Evolutionary conservation across 2,888 invertebrate genomes (phyloP).

Genomic region (Cerastis leucographa): DNA sequence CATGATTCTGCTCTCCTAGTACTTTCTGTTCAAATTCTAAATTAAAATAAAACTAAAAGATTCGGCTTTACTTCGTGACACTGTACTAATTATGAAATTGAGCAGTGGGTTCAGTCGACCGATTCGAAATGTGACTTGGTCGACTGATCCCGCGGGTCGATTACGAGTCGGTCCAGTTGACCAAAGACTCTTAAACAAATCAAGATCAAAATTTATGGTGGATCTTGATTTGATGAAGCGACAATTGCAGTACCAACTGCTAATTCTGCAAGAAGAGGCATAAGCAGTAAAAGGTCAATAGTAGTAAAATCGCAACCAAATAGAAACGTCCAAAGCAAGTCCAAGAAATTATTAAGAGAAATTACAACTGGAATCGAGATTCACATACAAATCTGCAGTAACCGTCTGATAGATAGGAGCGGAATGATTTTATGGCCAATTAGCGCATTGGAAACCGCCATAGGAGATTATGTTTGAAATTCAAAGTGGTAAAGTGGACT

Average conservation of each 20-base stretch:
- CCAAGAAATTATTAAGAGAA: constrained; percentile 55
- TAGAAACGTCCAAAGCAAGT: constrained; percentile 37
- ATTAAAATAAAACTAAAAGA: no score
- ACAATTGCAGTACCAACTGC: background rate
- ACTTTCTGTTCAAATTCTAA: no score
- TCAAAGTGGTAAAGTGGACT: constrained; percentile 72
- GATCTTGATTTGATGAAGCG: background rate
- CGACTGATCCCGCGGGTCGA: no score
- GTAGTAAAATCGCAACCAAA: constrained; percentile 14
- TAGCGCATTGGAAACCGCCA: constrained; percentile 61
- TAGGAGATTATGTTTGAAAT: constrained; percentile 60
- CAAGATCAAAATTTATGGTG: background rate
- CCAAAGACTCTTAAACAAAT: background rate
- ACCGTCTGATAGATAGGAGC: constrained; percentile 44
- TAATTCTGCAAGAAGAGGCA: background rate
- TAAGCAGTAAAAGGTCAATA: constrained; percentile 8
- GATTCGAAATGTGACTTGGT: no score
- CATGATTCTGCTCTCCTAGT: no score
- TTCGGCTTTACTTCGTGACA: no score
- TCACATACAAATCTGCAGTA: constrained; percentile 57
- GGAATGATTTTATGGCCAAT: constrained; percentile 67
- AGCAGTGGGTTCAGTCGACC: no score
- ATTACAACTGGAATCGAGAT: constrained; percentile 41
- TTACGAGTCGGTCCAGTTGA: no score
- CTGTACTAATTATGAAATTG: no score